Evolutionary conservation across 2,797 vertebrate species (phyloP).

Genomic region (Sandelia bainsii): DNA sequence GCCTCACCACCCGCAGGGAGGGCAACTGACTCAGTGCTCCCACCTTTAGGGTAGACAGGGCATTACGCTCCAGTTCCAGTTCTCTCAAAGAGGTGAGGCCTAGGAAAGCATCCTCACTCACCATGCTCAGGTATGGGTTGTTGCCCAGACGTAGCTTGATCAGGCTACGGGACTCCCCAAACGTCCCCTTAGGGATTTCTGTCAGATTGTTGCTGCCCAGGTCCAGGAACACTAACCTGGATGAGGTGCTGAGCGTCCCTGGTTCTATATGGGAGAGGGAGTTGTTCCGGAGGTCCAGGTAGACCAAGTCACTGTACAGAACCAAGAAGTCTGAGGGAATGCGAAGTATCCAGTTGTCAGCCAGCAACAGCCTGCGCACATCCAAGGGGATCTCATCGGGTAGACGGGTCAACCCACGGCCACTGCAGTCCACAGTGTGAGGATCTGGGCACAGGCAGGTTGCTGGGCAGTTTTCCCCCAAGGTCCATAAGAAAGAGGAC

Average conservation of each 20-base stretch:
- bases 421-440: slow-evolving; percentile 97
- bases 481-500: slow-evolving; percentile 82
- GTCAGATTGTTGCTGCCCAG: slow-evolving; percentile 97
- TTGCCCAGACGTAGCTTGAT: slow-evolving; percentile 92
- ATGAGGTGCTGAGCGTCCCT: slow-evolving; percentile 94
- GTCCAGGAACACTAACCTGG: slow-evolving; percentile 94
- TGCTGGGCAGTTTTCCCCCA: slow-evolving; percentile 89
- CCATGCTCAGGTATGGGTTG: slow-evolving; percentile 92
- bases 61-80: slow-evolving; percentile 94
- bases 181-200: slow-evolving; percentile 91
- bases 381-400: slow-evolving; percentile 94
- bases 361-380: slow-evolving; percentile 92
- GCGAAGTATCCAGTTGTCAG: slow-evolving; percentile 93
- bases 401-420: slow-evolving; percentile 91
- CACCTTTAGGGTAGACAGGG: slow-evolving; percentile 91
- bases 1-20: slow-evolving; percentile 90
- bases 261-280: slow-evolving; percentile 91
- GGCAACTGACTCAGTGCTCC: slow-evolving; percentile 90
- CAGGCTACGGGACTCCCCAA: slow-evolving; percentile 92
- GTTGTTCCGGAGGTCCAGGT: slow-evolving; percentile 97
- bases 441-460: slow-evolving; percentile 93
- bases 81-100: slow-evolving; percentile 94
- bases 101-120: slow-evolving; percentile 93
- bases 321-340: slow-evolving; percentile 96
- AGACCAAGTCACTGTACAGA: slow-evolving; percentile 95